Percentiles rank a stretch among this genome's conserved stretches.
Conservation (phyloP, 2,888 invertebrate genomes). For the Oscheius onirici region DNA sequence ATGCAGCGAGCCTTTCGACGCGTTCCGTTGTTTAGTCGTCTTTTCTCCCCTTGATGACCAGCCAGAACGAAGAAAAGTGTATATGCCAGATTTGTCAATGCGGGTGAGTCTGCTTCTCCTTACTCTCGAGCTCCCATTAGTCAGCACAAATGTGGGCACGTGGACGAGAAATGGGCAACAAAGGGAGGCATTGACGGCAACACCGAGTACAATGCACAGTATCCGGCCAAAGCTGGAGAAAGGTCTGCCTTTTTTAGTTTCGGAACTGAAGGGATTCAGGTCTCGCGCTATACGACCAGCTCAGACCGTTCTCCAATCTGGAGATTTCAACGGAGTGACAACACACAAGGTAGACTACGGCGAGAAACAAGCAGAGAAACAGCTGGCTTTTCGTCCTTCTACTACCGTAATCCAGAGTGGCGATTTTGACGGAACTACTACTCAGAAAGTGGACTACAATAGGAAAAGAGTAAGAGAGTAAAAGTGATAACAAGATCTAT, state of each 20-base stretch:
- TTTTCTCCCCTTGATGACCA: neutral
- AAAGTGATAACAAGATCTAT: neutral
- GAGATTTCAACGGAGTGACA: slow-evolving; percentile 21
- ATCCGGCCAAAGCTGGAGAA: slow-evolving; percentile 39
- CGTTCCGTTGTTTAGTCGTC: slow-evolving; percentile 3
- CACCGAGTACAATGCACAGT: slow-evolving; percentile 46
- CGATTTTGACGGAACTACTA: slow-evolving; percentile 48
- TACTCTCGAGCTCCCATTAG: slow-evolving; percentile 30
- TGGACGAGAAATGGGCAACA: slow-evolving; percentile 47
- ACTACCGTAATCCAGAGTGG: slow-evolving; percentile 40
- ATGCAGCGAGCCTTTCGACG: neutral
- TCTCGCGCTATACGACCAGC: slow-evolving; percentile 19
- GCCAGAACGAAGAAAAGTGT: slow-evolving; percentile 40
- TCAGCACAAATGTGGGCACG: slow-evolving; percentile 52
- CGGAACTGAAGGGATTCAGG: neutral
- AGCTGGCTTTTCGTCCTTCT: slow-evolving; percentile 35
- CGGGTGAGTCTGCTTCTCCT: slow-evolving; percentile 38
- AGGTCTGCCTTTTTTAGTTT: too few relatives aligned
- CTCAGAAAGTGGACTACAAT: slow-evolving; percentile 47
- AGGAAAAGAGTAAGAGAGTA: slow-evolving; percentile 36
- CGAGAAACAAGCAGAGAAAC: slow-evolving; percentile 27
- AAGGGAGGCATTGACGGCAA: slow-evolving; percentile 49
- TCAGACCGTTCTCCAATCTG: slow-evolving; percentile 11
- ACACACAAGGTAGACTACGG: slow-evolving; percentile 12
- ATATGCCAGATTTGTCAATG: slow-evolving; percentile 56